Conservation (phyloP, 2,797 vertebrate species). For the Petrocephalus sullivani region DNA sequence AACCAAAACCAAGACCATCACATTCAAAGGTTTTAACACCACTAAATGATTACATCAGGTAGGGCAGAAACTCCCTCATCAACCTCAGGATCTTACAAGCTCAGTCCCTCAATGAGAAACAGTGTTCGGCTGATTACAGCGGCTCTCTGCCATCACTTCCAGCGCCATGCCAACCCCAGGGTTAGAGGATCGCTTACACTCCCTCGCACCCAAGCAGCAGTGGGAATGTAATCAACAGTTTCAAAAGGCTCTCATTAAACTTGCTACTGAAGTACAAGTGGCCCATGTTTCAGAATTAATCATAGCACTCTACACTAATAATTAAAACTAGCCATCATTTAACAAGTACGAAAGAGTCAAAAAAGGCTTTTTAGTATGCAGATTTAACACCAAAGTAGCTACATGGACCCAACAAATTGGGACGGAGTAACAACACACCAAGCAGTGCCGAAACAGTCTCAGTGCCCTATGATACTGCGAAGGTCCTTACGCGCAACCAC, state of each 20-base stretch:
- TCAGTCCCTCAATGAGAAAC: background rate
- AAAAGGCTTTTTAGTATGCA: constrained; percentile 6
- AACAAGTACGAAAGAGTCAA: background rate
- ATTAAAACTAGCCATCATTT: constrained; percentile 3
- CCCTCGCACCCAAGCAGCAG: background rate
- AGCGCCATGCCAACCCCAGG: background rate
- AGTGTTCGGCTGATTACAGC: background rate
- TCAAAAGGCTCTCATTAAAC: constrained; percentile 8
- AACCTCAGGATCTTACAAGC: background rate
- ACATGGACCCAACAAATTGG: background rate
- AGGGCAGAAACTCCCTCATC: background rate
- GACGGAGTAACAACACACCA: background rate
- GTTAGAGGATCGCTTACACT: background rate
- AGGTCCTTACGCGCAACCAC: background rate
- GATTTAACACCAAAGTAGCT: background rate
- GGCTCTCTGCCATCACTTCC: background rate
- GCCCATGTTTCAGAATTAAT: constrained; percentile 19
- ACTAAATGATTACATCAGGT: background rate
- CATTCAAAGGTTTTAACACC: background rate
- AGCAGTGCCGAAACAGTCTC: background rate
- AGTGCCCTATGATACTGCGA: background rate
- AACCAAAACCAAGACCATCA: background rate
- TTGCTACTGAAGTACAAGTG: constrained; percentile 5
- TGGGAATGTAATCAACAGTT: background rate
- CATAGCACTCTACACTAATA: constrained; percentile 8